Percentiles rank a stretch among this genome's conserved stretches.
Conservation (phyloP, 2,888 invertebrate species). For the Lasioglossum oenotherae region DNA sequence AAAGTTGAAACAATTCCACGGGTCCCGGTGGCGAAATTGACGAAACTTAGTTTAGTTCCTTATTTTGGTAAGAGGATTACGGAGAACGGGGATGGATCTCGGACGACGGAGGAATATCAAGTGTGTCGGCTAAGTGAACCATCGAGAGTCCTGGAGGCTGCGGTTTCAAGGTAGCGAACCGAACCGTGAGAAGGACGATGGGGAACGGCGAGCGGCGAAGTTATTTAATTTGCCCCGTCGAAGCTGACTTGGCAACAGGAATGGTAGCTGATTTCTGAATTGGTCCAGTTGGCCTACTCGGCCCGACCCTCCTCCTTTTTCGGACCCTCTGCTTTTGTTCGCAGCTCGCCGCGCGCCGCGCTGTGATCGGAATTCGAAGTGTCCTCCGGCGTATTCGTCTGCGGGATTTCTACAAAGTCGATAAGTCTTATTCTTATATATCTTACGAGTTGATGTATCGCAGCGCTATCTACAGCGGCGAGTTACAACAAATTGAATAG, state of each 20-base stretch:
- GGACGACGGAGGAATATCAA: slow-evolving; percentile 46
- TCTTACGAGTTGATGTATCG: too few species aligned
- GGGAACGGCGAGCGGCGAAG: slow-evolving; percentile 55
- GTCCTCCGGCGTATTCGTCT: slow-evolving; percentile 58
- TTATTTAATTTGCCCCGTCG: slow-evolving; percentile 78
- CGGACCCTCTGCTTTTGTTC: slow-evolving; percentile 46
- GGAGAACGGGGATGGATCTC: slow-evolving; percentile 40
- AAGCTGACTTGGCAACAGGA: slow-evolving; percentile 76
- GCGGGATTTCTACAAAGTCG: slow-evolving; percentile 29
- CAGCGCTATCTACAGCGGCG: too few species aligned
- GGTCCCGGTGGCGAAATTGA: slow-evolving; percentile 5
- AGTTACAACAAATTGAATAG: too few species aligned
- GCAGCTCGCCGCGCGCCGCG: neutral
- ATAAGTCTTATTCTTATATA: too few species aligned
- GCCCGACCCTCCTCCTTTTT: slow-evolving; percentile 33
- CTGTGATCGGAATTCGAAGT: slow-evolving; percentile 67
- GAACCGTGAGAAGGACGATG: slow-evolving; percentile 24
- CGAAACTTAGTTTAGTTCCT: slow-evolving; percentile 20
- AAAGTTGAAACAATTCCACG: slow-evolving; percentile 10
- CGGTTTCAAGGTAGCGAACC: slow-evolving; percentile 32
- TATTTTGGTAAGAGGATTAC: slow-evolving; percentile 37
- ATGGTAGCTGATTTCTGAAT: slow-evolving; percentile 73
- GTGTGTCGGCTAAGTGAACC: slow-evolving; percentile 51
- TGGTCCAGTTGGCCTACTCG: slow-evolving; percentile 64
- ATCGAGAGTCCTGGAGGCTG: slow-evolving; percentile 33